phyloP scores from a whole-genome alignment of 2,797 vertebrate genomes.

The Catharus ustulatus region DNA sequence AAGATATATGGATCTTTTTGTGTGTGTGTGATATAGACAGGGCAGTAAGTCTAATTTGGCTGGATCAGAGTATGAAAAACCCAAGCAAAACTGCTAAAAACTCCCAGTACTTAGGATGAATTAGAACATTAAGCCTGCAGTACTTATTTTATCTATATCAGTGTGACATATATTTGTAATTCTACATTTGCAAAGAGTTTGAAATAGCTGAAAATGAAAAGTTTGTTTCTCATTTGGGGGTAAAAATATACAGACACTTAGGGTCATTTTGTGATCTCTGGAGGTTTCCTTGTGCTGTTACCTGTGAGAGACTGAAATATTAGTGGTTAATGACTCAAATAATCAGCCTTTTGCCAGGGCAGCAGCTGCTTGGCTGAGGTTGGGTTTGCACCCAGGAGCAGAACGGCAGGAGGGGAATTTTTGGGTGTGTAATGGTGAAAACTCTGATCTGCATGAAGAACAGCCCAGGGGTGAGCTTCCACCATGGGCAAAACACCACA shows the following conservation, averaged over 20 bases:
- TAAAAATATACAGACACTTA: background rate
- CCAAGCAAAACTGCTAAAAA: background rate
- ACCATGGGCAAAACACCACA: accelerated
- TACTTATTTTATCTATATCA: background rate
- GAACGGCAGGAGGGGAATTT: background rate
- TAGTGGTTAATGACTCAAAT: no score
- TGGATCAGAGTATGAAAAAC: background rate
- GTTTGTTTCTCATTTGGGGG: background rate
- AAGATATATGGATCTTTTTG: accelerated
- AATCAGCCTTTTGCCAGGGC: background rate
- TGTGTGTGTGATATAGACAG: background rate
- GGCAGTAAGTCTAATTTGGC: background rate
- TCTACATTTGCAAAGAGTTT: background rate
- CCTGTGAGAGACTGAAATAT: background rate
- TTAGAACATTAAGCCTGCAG: background rate
- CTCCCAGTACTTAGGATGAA: background rate
- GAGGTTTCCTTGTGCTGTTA: background rate
- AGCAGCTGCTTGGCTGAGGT: background rate
- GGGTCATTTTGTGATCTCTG: background rate
- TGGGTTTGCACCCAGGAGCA: background rate
- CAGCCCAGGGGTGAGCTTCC: background rate
- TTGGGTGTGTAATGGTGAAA: background rate
- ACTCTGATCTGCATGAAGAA: background rate
- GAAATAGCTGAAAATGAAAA: background rate
- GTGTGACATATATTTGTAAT: background rate